Conservation (phyloP, 2,888 invertebrate genomes). For the Scelioninae gen. 2 region DNA sequence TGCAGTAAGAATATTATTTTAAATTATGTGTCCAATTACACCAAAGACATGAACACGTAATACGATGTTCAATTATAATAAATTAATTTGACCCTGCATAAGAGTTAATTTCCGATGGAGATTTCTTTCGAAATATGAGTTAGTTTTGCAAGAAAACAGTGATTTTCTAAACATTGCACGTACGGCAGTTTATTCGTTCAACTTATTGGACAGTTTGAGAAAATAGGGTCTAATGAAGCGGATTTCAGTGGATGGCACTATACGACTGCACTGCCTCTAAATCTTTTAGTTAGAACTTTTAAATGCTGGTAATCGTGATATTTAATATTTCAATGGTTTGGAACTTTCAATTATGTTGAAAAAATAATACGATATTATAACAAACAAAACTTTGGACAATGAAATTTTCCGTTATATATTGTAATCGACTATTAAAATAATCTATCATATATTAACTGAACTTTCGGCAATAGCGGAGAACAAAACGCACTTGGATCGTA, state of each 20-base stretch:
- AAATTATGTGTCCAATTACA: not conserved
- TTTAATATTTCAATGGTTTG: not conserved
- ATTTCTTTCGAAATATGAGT: constrained; percentile 30
- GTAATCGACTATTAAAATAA: too few relatives aligned
- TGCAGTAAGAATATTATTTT: constrained; percentile 3
- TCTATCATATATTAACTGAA: constrained; percentile 23
- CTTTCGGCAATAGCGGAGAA: constrained; percentile 15
- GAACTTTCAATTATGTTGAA: too few relatives aligned
- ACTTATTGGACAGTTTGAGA: constrained; percentile 61
- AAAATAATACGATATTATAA: too few relatives aligned
- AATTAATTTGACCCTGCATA: constrained; percentile 15
- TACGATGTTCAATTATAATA: constrained; percentile 24
- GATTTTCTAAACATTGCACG: constrained; percentile 60
- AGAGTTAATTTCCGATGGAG: constrained; percentile 7
- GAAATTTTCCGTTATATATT: too few relatives aligned
- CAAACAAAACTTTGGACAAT: too few relatives aligned
- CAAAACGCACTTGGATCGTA: constrained; percentile 40
- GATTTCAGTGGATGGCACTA: constrained; percentile 40
- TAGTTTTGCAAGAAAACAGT: constrained; percentile 46
- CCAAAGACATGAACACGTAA: not conserved
- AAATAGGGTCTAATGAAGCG: constrained; percentile 59
- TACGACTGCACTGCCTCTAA: constrained; percentile 53
- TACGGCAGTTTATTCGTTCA: constrained; percentile 57
- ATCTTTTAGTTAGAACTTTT: constrained; percentile 18
- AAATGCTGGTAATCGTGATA: too few relatives aligned